These are phyloP conservation scores for Porphyrio hochstetteri DNA, from an alignment of 2,113 vertebrate species.

Conservation along the genomic window DNA sequence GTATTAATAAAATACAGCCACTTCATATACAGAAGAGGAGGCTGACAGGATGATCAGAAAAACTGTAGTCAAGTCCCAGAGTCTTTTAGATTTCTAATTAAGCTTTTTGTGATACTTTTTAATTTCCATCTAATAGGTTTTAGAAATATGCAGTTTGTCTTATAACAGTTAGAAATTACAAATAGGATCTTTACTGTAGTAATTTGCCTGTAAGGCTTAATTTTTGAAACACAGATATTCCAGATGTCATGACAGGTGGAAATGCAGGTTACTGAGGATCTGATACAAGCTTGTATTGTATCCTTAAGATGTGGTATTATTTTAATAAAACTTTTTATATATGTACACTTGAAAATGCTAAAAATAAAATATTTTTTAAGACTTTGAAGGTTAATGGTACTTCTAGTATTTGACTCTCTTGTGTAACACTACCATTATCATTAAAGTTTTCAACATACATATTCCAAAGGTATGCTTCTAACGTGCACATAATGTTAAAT, in stretches of 20 bases:
- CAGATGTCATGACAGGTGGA: neutral
- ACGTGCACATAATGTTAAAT: neutral
- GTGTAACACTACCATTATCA: neutral
- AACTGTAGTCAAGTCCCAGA: neutral
- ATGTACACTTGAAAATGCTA: neutral
- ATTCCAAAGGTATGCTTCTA: neutral
- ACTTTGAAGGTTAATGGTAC: neutral
- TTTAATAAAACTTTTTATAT: neutral
- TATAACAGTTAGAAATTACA: neutral
- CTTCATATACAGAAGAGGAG: neutral
- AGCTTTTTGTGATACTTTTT: neutral
- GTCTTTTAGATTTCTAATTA: fast-evolving
- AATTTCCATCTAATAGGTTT: neutral
- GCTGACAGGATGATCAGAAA: neutral
- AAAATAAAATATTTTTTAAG: neutral
- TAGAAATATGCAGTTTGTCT: neutral
- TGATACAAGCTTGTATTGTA: neutral
- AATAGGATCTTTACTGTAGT: neutral
- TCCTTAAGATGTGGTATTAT: neutral
- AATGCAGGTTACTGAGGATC: neutral
- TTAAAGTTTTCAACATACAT: neutral
- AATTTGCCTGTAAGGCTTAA: neutral
- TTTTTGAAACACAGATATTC: neutral
- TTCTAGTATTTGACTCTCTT: neutral
- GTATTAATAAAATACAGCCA: neutral